Conservation (phyloP, 2,113 vertebrate genomes). For the Leptosomus discolor region DNA sequence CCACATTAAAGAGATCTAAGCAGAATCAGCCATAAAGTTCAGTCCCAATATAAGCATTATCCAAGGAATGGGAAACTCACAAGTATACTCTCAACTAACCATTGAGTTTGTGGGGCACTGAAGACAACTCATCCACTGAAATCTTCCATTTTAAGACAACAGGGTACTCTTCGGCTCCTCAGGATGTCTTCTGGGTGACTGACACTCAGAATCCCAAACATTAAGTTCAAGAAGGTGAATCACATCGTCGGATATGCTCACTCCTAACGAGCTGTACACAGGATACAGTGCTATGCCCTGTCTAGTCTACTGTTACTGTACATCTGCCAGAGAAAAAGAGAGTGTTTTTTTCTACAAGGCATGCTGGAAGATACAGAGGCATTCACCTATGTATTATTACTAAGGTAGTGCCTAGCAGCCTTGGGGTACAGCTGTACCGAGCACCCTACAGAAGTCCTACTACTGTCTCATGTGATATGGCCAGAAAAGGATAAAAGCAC, state of each 20-base stretch:
- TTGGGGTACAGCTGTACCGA: background rate
- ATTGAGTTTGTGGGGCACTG: background rate
- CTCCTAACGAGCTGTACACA: background rate
- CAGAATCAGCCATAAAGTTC: background rate
- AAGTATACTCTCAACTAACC: background rate
- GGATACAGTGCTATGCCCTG: background rate
- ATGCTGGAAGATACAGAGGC: accelerated
- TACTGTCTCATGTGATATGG: background rate
- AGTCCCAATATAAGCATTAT: background rate
- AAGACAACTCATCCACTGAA: background rate
- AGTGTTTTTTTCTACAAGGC: background rate
- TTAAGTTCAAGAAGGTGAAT: background rate
- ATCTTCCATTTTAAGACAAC: background rate
- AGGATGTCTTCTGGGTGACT: background rate
- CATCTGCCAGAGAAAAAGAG: background rate
- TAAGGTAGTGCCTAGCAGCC: background rate
- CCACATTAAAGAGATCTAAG: background rate
- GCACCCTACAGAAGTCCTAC: background rate
- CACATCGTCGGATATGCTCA: background rate
- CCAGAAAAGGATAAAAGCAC: background rate
- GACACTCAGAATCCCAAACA: background rate
- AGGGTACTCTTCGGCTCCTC: background rate
- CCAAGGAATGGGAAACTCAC: background rate
- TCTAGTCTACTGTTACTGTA: background rate
- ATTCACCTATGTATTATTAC: background rate